A percentile compares a stretch with the other conserved stretches of the same genome.
Evolutionary conservation across 2,113 vertebrate species (phyloP).

Genomic region (Cyphotilapia sp.): DNA sequence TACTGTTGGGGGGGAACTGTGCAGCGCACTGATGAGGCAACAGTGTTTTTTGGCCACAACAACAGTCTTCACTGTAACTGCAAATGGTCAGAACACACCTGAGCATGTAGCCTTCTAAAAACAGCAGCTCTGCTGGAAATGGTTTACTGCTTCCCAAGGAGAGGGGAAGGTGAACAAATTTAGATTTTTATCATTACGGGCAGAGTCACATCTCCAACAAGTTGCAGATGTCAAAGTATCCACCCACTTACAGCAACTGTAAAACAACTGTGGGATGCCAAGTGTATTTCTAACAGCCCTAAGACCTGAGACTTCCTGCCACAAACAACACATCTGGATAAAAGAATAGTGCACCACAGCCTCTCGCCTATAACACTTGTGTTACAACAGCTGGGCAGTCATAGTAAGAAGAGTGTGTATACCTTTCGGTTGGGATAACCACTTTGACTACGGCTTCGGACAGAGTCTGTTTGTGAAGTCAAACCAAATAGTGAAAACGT

Average conservation of each 20-base stretch:
- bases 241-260: background rate
- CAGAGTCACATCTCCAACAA: background rate
- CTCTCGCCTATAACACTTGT: slow-evolving; percentile 44
- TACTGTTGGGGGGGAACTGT: background rate
- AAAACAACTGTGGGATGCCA: background rate
- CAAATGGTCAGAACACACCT: background rate
- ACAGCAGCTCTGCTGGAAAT: background rate
- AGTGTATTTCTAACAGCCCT: background rate
- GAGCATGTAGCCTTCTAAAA: background rate
- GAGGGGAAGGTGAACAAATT: background rate
- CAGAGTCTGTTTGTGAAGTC: slow-evolving; percentile 81
- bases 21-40: background rate
- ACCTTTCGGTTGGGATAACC: slow-evolving; percentile 82
- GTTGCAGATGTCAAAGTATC: background rate
- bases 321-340: background rate
- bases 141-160: background rate
- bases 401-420: slow-evolving; percentile 73
- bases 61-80: background rate
- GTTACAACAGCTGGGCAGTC: slow-evolving; percentile 60
- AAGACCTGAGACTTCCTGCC: slow-evolving; percentile 16
- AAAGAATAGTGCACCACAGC: slow-evolving; percentile 3
- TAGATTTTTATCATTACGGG: background rate
- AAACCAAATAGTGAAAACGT: slow-evolving; percentile 76
- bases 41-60: background rate
- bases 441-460: slow-evolving; percentile 82